phyloP scores from a whole-genome alignment of 2,888 invertebrate species.

The Eucera pruinosa region DNA sequence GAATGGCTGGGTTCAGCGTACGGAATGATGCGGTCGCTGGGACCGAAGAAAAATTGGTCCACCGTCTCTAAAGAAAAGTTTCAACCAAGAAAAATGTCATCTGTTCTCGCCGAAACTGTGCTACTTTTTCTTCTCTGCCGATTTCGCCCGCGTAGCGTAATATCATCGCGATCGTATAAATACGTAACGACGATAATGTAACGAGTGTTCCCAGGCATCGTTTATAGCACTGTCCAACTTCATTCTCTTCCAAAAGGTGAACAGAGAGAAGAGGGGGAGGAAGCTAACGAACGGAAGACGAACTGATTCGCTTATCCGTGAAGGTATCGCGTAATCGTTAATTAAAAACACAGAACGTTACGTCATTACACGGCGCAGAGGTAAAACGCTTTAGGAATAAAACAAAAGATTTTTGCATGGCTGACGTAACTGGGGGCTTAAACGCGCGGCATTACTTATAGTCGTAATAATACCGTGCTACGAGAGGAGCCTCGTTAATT shows the following conservation, averaged over 20 bases:
- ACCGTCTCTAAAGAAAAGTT: conserved; percentile 45
- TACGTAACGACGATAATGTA: neutral
- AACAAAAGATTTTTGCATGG: conserved; percentile 61
- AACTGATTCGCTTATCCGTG: neutral
- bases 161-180: neutral
- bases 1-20: conserved; percentile 49
- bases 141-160: conserved; percentile 4
- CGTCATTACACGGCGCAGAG: conserved; percentile 15
- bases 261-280: neutral
- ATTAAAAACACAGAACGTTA: conserved; percentile 40
- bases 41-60: conserved; percentile 50
- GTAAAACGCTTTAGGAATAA: conserved; percentile 36
- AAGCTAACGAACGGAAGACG: neutral
- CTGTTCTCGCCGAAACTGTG: conserved; percentile 25
- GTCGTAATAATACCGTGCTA: conserved; percentile 57
- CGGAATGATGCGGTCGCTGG: conserved; percentile 50
- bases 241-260: neutral
- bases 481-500: conserved; percentile 67
- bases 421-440: conserved; percentile 53
- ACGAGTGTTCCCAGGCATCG: neutral
- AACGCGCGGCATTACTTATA: conserved; percentile 61
- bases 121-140: conserved; percentile 18
- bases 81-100: conserved; percentile 37
- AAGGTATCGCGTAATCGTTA: conserved; percentile 20
- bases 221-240: neutral